Evolutionary conservation across 2,113 vertebrate genomes (phyloP).

Genomic region (Chionis minor): DNA sequence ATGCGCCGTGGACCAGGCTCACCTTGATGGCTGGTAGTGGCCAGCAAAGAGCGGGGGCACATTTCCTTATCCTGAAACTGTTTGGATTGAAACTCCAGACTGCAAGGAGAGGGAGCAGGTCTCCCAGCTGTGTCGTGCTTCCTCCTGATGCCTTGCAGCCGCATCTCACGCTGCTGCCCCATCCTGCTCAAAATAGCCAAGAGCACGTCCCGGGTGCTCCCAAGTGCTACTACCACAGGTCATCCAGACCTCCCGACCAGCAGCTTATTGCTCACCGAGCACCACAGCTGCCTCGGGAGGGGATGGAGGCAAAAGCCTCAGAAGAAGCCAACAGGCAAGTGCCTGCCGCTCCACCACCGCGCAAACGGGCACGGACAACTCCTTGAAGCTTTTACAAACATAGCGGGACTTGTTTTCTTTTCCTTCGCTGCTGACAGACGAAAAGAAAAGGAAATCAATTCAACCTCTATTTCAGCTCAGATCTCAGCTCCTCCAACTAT

Average conservation of each 20-base stretch:
- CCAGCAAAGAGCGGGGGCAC: background rate
- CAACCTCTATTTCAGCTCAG: background rate
- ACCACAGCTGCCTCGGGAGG: background rate
- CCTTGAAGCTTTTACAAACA: background rate
- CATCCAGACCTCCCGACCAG: background rate
- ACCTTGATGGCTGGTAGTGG: background rate
- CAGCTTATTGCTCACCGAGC: background rate
- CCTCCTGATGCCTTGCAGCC: background rate
- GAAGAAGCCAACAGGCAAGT: accelerated
- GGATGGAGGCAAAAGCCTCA: background rate
- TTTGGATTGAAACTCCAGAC: background rate
- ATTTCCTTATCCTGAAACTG: background rate
- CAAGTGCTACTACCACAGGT: accelerated
- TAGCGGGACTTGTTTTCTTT: background rate
- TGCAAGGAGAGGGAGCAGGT: background rate
- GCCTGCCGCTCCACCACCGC: accelerated
- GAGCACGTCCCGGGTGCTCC: accelerated
- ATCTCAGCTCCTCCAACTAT: background rate
- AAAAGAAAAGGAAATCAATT: background rate
- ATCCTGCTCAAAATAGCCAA: accelerated
- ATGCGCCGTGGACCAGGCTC: accelerated
- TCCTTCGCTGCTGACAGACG: background rate
- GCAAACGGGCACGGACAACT: background rate
- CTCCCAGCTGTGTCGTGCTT: accelerated
- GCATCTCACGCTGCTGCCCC: background rate